Evolutionary conservation across 2,888 invertebrate genomes (phyloP), one percentile per base, ranked within the genome.

Genomic region (Stictocephala bisonia): DNA sequence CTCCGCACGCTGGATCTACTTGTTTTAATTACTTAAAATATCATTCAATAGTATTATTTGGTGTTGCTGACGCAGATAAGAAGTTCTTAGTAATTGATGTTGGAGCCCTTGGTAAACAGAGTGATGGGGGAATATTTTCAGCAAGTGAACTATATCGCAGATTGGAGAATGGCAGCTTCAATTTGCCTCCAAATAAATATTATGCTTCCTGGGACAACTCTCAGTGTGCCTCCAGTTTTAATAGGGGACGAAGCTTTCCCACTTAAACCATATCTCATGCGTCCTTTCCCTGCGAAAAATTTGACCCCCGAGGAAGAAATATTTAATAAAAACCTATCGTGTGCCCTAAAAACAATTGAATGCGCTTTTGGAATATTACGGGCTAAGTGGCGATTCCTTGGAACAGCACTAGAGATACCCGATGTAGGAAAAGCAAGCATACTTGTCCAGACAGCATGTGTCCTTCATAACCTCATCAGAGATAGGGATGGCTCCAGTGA

Each of bases 11-110:
- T 26, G 73, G 75, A 29, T 64, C 70, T 27, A 31, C 51, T 11
- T 75, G 26, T 50, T 73, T 60, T 18, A 75, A 72, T 35, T 75
- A 75, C 50, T 67, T 68, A 24, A n/a, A 41, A 6, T 70, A 48
- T 53, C 56, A 31, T 27, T 70, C 70, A 26, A 66, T 75, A 6
- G 70, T 73, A 1, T 41, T 74, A 9, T 48, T 64, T 58, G 75
- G 51, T 3, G 70, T 75, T 1, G 75, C 64, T 29, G 75, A 75
- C 73, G 64, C 64, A 11, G 26, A 66, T 4, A 68, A 66, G 24
- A 41, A 41, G 24, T 75, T 75, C 29, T 22, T 70, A 27, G 24
- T 41, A 15, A 66, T 73, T 7, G 70, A 73, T 66, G 64, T 75
- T 20, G 75, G 73, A 27, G 56, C 22, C 13, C 53, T 48, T 26